Evolutionary conservation across 1,140 invertebrate genomes (phyloP).

Genomic region (Drosophila ohnishii): DNA sequence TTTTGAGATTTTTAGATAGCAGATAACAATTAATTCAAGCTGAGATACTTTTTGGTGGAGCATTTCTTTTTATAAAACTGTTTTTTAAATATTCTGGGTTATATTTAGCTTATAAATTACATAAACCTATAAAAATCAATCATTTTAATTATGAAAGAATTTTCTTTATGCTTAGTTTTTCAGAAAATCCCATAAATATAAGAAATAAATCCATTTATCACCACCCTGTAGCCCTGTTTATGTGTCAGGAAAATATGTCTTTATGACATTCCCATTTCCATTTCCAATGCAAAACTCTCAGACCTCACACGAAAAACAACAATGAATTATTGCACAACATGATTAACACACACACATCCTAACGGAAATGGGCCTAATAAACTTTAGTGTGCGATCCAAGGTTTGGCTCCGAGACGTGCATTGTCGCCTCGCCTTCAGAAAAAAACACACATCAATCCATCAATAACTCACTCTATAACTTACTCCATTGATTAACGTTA

Average conservation of each 20-base stretch:
- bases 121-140: background rate
- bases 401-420: constrained; percentile 37
- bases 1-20: too few relatives aligned
- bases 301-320: constrained; percentile 46
- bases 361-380: constrained; percentile 63
- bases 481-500: constrained; percentile 39
- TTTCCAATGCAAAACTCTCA: constrained; percentile 47
- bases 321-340: constrained; percentile 56
- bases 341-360: constrained; percentile 28
- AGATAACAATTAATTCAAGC: too few relatives aligned
- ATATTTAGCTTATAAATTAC: background rate
- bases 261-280: constrained; percentile 19
- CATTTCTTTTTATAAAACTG: too few relatives aligned
- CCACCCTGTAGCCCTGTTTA: background rate
- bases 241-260: constrained; percentile 41
- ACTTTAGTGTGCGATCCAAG: constrained; percentile 26
- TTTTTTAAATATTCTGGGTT: too few relatives aligned
- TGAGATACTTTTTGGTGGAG: too few relatives aligned
- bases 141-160: background rate
- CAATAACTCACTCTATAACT: constrained; percentile 50
- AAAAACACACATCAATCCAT: constrained; percentile 30
- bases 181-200: background rate
- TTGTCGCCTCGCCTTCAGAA: constrained; percentile 40
- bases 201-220: background rate
- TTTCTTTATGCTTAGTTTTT: too few relatives aligned